These are phyloP conservation scores for Bombus waltoni DNA, from an alignment of 1,140 invertebrate genomes.

Conservation along the genomic window DNA sequence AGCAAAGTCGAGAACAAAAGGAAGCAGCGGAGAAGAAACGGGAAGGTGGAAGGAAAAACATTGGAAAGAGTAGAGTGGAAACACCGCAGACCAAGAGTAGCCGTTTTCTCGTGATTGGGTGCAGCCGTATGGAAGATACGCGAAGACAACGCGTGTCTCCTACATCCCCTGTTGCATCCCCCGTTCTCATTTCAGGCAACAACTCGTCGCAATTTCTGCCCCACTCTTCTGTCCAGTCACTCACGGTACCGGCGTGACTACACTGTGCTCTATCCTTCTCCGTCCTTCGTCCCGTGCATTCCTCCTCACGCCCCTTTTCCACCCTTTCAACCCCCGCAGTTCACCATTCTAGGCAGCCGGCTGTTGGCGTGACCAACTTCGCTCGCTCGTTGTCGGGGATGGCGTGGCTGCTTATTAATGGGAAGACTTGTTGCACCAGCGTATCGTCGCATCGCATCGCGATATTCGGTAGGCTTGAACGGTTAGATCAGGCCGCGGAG, in stretches of 20 bases:
- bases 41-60: neutral
- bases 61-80: neutral
- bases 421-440: slow-evolving; percentile 62
- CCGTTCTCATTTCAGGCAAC: slow-evolving; percentile 31
- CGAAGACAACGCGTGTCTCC: neutral
- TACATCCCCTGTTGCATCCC: slow-evolving; percentile 5
- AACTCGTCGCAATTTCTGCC: slow-evolving; percentile 27
- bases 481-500: neutral
- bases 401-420: slow-evolving; percentile 53
- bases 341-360: slow-evolving; percentile 2
- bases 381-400: slow-evolving; percentile 6
- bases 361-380: slow-evolving; percentile 44
- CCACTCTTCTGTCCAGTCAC: slow-evolving; percentile 16
- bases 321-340: slow-evolving; percentile 2
- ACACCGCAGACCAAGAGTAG: neutral
- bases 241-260: slow-evolving; percentile 15
- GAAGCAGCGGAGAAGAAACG: too few relatives aligned
- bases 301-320: neutral
- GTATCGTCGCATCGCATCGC: slow-evolving; percentile 22
- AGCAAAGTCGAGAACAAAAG: neutral
- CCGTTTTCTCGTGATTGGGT: neutral
- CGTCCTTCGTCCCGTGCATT: neutral
- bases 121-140: neutral
- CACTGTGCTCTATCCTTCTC: neutral
- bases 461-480: neutral